These are phyloP conservation scores for Drosophila pseudoananassae DNA, from an alignment of 1,140 invertebrate species.

Conservation along the genomic window DNA sequence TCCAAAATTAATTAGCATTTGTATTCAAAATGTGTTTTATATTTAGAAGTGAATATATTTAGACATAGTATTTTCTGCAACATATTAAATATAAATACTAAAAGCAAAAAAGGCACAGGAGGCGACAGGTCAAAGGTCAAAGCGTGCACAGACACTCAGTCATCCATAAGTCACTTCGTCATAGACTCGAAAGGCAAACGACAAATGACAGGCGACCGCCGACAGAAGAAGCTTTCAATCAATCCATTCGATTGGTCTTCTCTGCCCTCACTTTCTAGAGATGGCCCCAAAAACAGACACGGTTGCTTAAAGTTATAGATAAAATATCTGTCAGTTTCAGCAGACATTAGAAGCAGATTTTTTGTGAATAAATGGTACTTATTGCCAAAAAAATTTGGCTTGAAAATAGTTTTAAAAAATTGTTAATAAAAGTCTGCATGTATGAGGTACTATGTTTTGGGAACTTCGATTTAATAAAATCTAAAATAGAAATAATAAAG, in stretches of 20 bases:
- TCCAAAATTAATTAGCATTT: slow-evolving; percentile 30
- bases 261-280: background rate
- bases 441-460: too few relatives aligned
- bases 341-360: too few relatives aligned
- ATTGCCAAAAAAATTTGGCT: too few relatives aligned
- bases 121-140: slow-evolving; percentile 31
- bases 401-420: too few relatives aligned
- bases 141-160: slow-evolving; percentile 21
- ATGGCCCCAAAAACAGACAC: background rate
- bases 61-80: background rate
- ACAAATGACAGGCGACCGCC: slow-evolving; percentile 1
- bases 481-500: too few relatives aligned
- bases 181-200: slow-evolving; percentile 5
- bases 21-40: background rate
- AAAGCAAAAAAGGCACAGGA: background rate
- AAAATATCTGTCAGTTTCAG: too few relatives aligned
- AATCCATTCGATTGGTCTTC: slow-evolving; percentile 6
- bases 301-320: background rate
- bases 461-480: too few relatives aligned
- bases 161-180: slow-evolving; percentile 36
- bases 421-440: too few relatives aligned
- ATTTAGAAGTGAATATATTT: slow-evolving; percentile 5
- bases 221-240: slow-evolving; percentile 60
- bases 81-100: background rate
- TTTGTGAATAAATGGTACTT: too few relatives aligned